phyloP scores from a whole-genome alignment of 2,113 vertebrate genomes.

The Alaudala cheleensis region DNA sequence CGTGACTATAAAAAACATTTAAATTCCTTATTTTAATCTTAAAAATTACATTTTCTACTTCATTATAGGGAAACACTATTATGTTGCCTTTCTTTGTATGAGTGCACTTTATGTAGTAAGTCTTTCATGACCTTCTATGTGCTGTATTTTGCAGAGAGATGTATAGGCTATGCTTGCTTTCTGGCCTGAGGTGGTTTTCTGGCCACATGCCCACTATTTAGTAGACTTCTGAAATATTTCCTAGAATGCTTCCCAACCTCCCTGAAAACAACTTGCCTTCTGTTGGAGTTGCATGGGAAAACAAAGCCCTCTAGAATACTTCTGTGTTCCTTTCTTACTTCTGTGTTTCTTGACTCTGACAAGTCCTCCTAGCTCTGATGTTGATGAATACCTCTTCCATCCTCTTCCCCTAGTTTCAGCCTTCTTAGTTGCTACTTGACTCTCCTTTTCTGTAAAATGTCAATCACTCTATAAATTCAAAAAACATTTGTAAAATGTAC shows the following conservation, averaged over 20 bases:
- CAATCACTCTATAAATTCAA: background rate
- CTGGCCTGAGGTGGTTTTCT: conserved; percentile 7
- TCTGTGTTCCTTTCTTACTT: background rate
- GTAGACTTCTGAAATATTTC: conserved; percentile 6
- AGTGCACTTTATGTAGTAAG: background rate
- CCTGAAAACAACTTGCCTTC: background rate
- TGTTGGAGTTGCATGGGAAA: background rate
- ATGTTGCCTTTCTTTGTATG: background rate
- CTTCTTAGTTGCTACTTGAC: background rate
- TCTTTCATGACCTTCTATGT: background rate
- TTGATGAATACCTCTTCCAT: background rate
- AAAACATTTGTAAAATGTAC: background rate
- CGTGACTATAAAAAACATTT: background rate
- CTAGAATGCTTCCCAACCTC: background rate
- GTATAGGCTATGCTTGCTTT: background rate
- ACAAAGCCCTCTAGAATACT: background rate
- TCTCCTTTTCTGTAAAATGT: background rate
- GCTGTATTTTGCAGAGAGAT: background rate
- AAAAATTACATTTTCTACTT: background rate
- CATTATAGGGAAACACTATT: background rate
- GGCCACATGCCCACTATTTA: background rate
- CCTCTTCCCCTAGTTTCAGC: background rate
- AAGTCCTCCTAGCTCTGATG: background rate
- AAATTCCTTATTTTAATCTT: background rate
- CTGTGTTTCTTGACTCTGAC: background rate